phyloP scores from a whole-genome alignment of 2,113 vertebrate species.

The Baryphthengus martii region DNA sequence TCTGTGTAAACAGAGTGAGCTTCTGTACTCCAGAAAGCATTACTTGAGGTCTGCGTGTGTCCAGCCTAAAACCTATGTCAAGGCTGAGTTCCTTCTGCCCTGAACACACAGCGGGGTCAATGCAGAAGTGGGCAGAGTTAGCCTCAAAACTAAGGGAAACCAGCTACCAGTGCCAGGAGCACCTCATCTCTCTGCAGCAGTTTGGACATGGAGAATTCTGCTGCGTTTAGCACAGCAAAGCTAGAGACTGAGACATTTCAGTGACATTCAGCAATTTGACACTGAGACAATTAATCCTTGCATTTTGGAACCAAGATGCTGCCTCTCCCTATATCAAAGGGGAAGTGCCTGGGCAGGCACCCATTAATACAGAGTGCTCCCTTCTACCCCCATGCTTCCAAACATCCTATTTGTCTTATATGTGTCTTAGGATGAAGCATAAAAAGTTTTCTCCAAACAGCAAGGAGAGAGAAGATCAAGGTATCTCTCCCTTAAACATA shows the following conservation, averaged over 20 bases:
- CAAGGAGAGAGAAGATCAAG: background rate
- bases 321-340: background rate
- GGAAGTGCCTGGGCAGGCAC: background rate
- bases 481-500: background rate
- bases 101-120: background rate
- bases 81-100: background rate
- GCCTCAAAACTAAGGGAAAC: background rate
- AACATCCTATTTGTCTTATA: background rate
- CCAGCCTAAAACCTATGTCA: background rate
- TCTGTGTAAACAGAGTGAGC: background rate
- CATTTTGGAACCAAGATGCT: background rate
- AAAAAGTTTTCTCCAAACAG: background rate
- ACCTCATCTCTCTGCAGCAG: background rate
- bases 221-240: background rate
- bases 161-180: background rate
- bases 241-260: background rate
- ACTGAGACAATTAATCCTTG: background rate
- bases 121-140: background rate
- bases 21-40: background rate
- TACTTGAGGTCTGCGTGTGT: background rate
- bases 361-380: background rate
- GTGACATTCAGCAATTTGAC: background rate
- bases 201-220: background rate
- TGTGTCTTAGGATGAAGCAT: no score
- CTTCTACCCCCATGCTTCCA: background rate